A percentile compares a stretch with the other conserved stretches of the same genome.
Conservation (phyloP, 2,888 invertebrate species). For the Gasteruption jaculator region DNA sequence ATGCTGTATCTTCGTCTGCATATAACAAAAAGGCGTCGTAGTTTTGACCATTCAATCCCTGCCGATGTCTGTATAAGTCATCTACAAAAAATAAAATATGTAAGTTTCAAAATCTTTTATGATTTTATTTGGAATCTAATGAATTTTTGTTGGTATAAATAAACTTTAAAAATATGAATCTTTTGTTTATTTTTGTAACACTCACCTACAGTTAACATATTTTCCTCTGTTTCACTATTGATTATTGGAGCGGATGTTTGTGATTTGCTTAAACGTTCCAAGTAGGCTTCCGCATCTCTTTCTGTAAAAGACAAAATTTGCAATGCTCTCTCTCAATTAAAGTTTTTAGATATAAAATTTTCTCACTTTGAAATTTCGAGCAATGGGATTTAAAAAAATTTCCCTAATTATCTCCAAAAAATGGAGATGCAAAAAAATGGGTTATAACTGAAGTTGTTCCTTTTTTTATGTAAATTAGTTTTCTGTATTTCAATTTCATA, state of each 20-base stretch:
- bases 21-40: conserved; percentile 79
- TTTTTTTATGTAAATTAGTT: too few relatives aligned
- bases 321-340: too few relatives aligned
- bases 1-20: conserved; percentile 68
- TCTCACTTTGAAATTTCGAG: too few relatives aligned
- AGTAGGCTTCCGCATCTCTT: conserved; percentile 40
- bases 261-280: conserved; percentile 30
- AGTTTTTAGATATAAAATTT: too few relatives aligned
- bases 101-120: neutral
- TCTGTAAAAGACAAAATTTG: conserved; percentile 30
- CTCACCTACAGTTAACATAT: conserved; percentile 44
- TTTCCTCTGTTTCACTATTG: conserved; percentile 30
- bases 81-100: conserved; percentile 48
- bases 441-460: conserved; percentile 15
- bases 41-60: conserved; percentile 56
- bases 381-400: too few relatives aligned
- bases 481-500: too few relatives aligned
- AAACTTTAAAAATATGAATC: neutral
- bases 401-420: too few relatives aligned
- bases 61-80: conserved; percentile 54
- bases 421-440: neutral
- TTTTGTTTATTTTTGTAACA: conserved; percentile 1
- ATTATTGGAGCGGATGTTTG: conserved; percentile 27
- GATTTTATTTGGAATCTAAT: conserved; percentile 2
- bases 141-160: conserved; percentile 5